Evolutionary conservation across 2,888 invertebrate genomes (phyloP), one percentile per base, ranked within the genome.

Genomic region (Drosophila robusta): DNA sequence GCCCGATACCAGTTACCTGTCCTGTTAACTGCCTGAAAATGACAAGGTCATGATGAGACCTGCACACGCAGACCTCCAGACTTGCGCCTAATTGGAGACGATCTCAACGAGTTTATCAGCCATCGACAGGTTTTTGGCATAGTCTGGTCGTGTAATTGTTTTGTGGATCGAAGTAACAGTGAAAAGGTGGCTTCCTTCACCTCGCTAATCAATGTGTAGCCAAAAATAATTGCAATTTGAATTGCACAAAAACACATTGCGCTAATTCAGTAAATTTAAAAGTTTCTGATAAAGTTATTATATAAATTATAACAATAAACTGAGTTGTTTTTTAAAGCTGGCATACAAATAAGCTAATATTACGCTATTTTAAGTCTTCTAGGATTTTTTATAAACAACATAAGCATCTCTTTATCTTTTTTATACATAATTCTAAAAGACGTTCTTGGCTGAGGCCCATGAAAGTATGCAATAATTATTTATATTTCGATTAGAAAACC

Each of bases 41-140:
- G 50, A 36, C 89, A 87, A 87, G 87, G 87, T 87, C 89, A 83
- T 16, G 29, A 34, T 29, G 38, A 36, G 39, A 39, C 26, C 56
- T 50, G 46, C 29, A 54, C 39, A 34, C 41, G 34, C 41, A 61
- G 69, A 71, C 67, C 70, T 69, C 84, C 87, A 75, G 77, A 61
- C 73, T 51, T 39, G 50, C 63, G 58, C 85, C 76, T 85, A 84
- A 84, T 84, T 84, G 79, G 56, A 58, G 58, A 51, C 70, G 70
- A 62, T 45, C 26, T 39, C 68, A 74, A 77, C 79, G 34, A 65
- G 87, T 87, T 87, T 85, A 85, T 87, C 87, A 71, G 41, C 18
- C 66, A 77, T 84, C 82, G 83, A 81, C 83, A 87, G 83, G 83
- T 84, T 84, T 80, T 55, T 57, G 24, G 46, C n/a, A 16, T 24